Evolutionary conservation across 2,888 invertebrate species (phyloP).

Genomic region (Dioctria linearis): DNA sequence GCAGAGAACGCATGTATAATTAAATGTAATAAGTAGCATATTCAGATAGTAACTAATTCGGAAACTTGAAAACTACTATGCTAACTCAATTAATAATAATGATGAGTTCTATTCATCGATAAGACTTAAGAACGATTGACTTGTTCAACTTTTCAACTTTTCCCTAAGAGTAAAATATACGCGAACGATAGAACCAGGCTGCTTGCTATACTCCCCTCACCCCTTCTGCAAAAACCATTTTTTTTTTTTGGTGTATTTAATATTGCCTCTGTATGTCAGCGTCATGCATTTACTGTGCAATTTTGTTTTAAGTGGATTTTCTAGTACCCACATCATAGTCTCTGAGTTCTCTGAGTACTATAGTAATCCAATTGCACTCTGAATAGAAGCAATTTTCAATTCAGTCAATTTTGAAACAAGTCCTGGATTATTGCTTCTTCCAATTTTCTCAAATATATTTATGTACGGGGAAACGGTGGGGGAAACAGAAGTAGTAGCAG

Average conservation of each 20-base stretch:
- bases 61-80: too few relatives aligned
- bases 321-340: conserved; percentile 28
- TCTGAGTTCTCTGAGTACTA: neutral
- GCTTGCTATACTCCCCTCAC: too few relatives aligned
- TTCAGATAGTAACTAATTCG: too few relatives aligned
- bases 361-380: conserved; percentile 56
- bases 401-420: conserved; percentile 49
- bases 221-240: too few relatives aligned
- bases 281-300: conserved; percentile 25
- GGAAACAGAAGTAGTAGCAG: neutral
- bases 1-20: too few relatives aligned
- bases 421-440: conserved; percentile 33
- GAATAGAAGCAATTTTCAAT: conserved; percentile 58
- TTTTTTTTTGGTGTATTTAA: too few relatives aligned
- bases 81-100: conserved; percentile 40
- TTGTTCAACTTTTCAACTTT: conserved; percentile 7
- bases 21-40: too few relatives aligned
- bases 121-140: neutral
- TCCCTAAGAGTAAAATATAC: neutral
- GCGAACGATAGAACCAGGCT: too few relatives aligned
- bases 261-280: neutral
- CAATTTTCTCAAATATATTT: neutral
- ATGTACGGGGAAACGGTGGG: neutral
- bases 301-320: conserved; percentile 47
- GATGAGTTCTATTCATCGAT: conserved; percentile 25